Percentiles rank a stretch among this genome's conserved stretches.
phyloP scores from a whole-genome alignment of 2,797 vertebrate species.

The Lepidocolaptes lacrymiger region DNA sequence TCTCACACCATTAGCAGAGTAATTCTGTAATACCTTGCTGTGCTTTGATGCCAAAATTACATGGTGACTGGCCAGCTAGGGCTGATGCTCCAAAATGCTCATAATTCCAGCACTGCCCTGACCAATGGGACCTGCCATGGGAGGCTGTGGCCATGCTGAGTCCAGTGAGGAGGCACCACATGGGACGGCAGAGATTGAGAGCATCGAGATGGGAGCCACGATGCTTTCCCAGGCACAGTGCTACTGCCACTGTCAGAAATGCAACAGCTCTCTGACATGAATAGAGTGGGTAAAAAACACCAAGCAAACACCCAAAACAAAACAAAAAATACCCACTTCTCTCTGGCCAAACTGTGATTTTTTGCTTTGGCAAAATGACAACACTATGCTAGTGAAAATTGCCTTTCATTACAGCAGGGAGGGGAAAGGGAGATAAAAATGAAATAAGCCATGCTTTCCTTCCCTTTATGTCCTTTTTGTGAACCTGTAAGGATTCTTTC shows the following conservation, averaged over 20 bases:
- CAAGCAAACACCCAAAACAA: too few relatives aligned
- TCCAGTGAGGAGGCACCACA: rapidly evolving
- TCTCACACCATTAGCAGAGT: background rate
- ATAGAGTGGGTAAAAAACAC: background rate
- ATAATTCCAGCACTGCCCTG: background rate
- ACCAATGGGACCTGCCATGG: background rate
- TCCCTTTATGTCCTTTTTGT: background rate
- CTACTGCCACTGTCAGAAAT: background rate
- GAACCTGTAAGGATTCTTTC: background rate
- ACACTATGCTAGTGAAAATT: constrained; percentile 12
- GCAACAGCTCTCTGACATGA: background rate
- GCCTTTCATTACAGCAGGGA: constrained; percentile 18
- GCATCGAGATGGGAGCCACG: rapidly evolving
- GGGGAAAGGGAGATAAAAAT: constrained; percentile 21
- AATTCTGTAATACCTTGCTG: background rate
- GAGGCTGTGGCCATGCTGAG: background rate
- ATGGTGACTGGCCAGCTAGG: rapidly evolving
- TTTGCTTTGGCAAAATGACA: background rate
- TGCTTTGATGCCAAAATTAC: background rate
- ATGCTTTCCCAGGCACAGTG: background rate
- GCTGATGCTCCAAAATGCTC: background rate
- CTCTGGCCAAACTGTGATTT: constrained; percentile 12
- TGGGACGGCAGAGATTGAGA: background rate
- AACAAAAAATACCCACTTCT: background rate
- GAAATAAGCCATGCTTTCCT: background rate